phyloP scores from a whole-genome alignment of 2,113 vertebrate species.

The Indicator maculatus region DNA sequence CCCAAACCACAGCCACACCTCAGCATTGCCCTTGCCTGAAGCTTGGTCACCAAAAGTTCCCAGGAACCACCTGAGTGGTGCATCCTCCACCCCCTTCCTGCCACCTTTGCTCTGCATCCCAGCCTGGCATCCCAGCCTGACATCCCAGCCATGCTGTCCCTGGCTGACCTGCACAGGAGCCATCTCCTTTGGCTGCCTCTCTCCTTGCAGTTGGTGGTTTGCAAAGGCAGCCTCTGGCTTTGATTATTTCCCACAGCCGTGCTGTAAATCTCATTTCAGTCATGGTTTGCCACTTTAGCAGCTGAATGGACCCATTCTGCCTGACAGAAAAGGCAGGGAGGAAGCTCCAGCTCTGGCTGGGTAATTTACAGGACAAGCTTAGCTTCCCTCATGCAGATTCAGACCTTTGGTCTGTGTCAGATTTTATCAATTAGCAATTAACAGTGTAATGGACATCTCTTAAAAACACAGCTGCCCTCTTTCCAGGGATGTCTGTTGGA shows the following conservation, averaged over 20 bases:
- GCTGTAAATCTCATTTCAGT: conserved; percentile 26
- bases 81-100: too few species aligned
- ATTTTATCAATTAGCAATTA: conserved; percentile 47
- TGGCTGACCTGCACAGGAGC: not conserved
- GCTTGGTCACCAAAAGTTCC: not conserved
- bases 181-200: not conserved
- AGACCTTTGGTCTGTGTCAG: not conserved
- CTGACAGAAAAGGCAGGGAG: not conserved
- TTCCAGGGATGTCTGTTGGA: not conserved
- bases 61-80: rapidly evolving
- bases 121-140: not conserved
- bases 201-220: not conserved
- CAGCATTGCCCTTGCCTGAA: rapidly evolving
- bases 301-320: conserved; percentile 11
- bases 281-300: not conserved
- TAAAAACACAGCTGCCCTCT: not conserved
- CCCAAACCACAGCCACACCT: rapidly evolving
- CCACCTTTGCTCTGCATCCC: not conserved
- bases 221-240: not conserved
- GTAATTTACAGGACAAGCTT: conserved; percentile 22
- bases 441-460: not conserved
- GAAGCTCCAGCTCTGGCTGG: not conserved
- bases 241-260: not conserved
- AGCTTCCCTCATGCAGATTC: conserved; percentile 1
- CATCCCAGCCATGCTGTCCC: not conserved